Percentiles rank a stretch among this genome's conserved stretches.
Conservation (phyloP, 2,888 invertebrate genomes). For the Dicyrtomina minuta region DNA sequence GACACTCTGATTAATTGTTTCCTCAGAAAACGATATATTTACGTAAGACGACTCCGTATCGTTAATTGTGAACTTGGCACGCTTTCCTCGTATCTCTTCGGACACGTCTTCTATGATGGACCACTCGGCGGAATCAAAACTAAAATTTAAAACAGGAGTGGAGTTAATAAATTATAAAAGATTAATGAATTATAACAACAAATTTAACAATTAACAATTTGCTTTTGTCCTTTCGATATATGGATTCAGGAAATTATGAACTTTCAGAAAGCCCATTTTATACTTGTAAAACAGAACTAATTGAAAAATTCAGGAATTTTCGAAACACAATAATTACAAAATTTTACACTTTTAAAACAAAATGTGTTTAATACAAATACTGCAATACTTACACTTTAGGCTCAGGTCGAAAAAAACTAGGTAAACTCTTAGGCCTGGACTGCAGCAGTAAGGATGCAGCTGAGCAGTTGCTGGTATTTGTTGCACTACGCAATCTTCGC, state of each 20-base stretch:
- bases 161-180: too few relatives aligned
- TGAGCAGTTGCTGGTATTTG: constrained; percentile 19
- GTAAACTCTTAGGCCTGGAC: constrained; percentile 31
- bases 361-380: too few relatives aligned
- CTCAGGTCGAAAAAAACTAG: constrained; percentile 25
- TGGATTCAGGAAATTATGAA: too few relatives aligned
- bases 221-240: too few relatives aligned
- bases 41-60: constrained; percentile 20
- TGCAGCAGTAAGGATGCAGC: neutral
- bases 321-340: too few relatives aligned
- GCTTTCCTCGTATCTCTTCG: constrained; percentile 14
- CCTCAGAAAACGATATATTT: constrained; percentile 26
- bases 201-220: neutral
- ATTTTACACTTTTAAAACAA: neutral
- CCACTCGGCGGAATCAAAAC: constrained; percentile 29
- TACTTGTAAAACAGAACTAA: too few relatives aligned
- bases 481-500: constrained; percentile 32
- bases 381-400: constrained; percentile 15
- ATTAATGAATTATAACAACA: neutral
- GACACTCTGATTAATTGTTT: neutral
- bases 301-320: too few relatives aligned
- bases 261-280: too few relatives aligned
- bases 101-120: constrained; percentile 24
- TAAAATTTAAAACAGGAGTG: neutral
- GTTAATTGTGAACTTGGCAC: constrained; percentile 16